A percentile compares a stretch with the other conserved stretches of the same genome.
Conservation (phyloP, 2,797 vertebrate species). For the Syngnathus acus region DNA sequence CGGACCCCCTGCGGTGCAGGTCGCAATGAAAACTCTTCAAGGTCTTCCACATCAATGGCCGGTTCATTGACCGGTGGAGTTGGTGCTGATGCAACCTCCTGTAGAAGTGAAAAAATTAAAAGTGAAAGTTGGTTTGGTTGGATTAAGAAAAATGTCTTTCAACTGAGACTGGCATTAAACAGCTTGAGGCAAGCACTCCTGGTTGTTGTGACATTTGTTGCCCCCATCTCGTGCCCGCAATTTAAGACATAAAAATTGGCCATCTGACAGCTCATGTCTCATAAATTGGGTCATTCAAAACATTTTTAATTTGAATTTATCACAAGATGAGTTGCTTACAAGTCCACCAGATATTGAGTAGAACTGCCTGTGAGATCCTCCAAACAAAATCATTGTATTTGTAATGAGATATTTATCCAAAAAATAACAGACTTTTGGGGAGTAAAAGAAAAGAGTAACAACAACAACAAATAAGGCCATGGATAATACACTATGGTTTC, state of each 20-base stretch:
- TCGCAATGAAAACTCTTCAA: constrained; percentile 89
- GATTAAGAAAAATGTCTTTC: no score
- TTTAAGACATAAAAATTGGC: background rate
- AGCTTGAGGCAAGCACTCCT: no score
- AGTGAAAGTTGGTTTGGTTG: background rate
- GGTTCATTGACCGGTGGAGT: constrained; percentile 81
- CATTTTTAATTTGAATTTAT: no score
- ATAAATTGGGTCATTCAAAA: no score
- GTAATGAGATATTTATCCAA: no score
- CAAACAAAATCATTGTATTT: no score
- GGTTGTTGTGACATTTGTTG: background rate
- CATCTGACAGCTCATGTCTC: background rate
- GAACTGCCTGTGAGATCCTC: no score
- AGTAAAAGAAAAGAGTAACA: background rate
- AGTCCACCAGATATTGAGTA: no score
- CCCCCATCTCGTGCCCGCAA: background rate
- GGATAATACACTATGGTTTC: background rate
- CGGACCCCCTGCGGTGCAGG: constrained; percentile 90
- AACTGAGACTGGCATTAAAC: no score
- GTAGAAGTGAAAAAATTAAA: constrained; percentile 16
- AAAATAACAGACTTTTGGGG: background rate
- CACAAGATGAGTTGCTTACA: no score
- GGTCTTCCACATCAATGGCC: constrained; percentile 80
- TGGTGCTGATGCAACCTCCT: constrained; percentile 90
- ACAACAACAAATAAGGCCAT: background rate